Evolutionary conservation across 2,113 vertebrate species (phyloP), one percentile per base, ranked within the genome.

Genomic region (Zapus hudsonius): DNA sequence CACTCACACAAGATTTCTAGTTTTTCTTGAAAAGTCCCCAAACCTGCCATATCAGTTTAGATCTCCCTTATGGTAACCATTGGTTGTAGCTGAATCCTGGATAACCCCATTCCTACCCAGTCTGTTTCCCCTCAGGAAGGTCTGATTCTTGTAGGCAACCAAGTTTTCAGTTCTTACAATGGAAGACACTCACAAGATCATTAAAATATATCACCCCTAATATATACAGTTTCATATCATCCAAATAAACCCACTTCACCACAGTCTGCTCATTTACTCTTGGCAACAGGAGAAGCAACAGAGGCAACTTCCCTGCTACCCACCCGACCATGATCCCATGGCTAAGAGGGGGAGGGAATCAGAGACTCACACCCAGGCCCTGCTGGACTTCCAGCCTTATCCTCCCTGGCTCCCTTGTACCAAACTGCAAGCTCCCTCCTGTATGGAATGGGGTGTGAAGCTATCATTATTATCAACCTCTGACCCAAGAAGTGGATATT

Each of bases 231-330:
- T 15, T 52, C 11, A 1, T 22, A 59, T 69, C 33, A 61, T 15
- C 93, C 55, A 80, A 64, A 55, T 22, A 83, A 95, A 80, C 42
- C 74, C 1, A 59, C 2, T 81, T 90, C 85, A 87, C 59, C 17
- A 29, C 16, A 55, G 17, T 64, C 25, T 66, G 47, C 11, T 75
- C 13, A 31, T 79, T 57, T 74, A 73, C 36, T 1, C 27, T 2
- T 7, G 70, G 31, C n/a, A 91, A 63, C 7, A 64, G 36, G 10
- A 81, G 42, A 90, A 74, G 4, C 4, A 3, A 38, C 3, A 66
- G 74, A 81, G 44, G 13, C 59, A 67, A 36, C 16, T 29, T n/a
- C 12, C 75, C 8, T 33, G 38, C 29, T 38, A 52, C 3, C 23
- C 44, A 55, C 20, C 67, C 79, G 63, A 57, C 15, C 79, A 61